Percentiles rank a stretch among this genome's conserved stretches.
Conservation (phyloP, 2,888 invertebrate species). For the Magallana nippona region DNA sequence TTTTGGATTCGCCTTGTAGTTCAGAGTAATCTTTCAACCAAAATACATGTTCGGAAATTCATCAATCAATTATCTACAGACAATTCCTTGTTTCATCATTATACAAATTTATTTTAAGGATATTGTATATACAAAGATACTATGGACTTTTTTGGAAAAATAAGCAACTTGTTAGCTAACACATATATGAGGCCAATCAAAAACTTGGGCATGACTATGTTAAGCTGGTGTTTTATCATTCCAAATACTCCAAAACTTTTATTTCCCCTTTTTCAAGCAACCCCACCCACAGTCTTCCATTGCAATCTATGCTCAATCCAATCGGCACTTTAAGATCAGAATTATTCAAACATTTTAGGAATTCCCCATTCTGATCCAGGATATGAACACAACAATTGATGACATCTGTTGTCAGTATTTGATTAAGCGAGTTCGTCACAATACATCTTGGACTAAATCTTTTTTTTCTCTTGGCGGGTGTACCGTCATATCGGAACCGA, state of each 20-base stretch:
- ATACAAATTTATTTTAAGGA: too few relatives aligned
- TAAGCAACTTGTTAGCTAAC: too few relatives aligned
- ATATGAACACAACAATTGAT: neutral
- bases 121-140: too few relatives aligned
- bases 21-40: too few relatives aligned
- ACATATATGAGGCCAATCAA: too few relatives aligned
- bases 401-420: neutral
- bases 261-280: neutral
- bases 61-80: too few relatives aligned
- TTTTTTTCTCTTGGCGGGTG: neutral
- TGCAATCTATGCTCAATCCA: constrained; percentile 1
- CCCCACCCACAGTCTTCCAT: neutral
- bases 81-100: too few relatives aligned
- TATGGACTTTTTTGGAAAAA: too few relatives aligned
- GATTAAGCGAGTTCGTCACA: neutral
- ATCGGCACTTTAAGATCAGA: neutral
- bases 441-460: neutral
- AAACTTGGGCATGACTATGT: too few relatives aligned
- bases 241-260: neutral
- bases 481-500: neutral
- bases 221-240: neutral
- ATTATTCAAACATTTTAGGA: constrained; percentile 6
- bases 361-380: neutral
- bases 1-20: too few relatives aligned
- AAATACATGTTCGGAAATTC: too few relatives aligned